Base-by-base conservation (phyloP, 2,113 vertebrate species). In the Channa argus region DNA sequence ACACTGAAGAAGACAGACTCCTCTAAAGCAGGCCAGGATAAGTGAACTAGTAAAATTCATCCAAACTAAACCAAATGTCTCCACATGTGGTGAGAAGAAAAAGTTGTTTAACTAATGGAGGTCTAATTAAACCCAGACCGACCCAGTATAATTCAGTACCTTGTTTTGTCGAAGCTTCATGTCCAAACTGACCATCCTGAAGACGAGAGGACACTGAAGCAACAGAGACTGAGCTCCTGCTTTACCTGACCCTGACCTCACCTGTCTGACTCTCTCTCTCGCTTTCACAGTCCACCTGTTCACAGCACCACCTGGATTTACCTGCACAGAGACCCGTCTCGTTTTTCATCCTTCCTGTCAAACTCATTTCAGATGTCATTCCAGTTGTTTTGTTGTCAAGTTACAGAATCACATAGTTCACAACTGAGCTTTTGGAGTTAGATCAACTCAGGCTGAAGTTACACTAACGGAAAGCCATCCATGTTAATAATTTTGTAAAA, bases 111-210 rank as follows among this genome's bases (percentile, higher is more conserved):
- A 24, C 24, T 7, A 41, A 41, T 5, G 6, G 4, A 41, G 39
- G 6, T 7, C 39, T 5, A 7, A 7, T 41, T 4, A 41, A 7
- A 41, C 0, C 34, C 14, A 33, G 8, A 13, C 8, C 3, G 1
- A 52, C 8, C 5, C 44, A 5, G 38, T 2, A 24, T 14, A 2
- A 58, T 6, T 12, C 60, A 52, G 41, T 83, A 89, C 88, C 88
- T 86, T 56, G 0, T 43, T 63, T 0, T 67, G 86, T 15, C 9
- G 34, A 56, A 11, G 58, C 55, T 34, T 80, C 53, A 74, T n/a
- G 65, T 86, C 85, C 80, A 86, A 56, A 61, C 81, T 56, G 1
- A 85, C 49, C 84, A 88, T 90, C 41, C 53, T 82, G 85, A 56
- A 12, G 58, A 68, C 44, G 3, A 52, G 4, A 51, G 10, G 39